Conservation (phyloP, 2,888 invertebrate genomes). For the Ichneumon xanthorius region DNA sequence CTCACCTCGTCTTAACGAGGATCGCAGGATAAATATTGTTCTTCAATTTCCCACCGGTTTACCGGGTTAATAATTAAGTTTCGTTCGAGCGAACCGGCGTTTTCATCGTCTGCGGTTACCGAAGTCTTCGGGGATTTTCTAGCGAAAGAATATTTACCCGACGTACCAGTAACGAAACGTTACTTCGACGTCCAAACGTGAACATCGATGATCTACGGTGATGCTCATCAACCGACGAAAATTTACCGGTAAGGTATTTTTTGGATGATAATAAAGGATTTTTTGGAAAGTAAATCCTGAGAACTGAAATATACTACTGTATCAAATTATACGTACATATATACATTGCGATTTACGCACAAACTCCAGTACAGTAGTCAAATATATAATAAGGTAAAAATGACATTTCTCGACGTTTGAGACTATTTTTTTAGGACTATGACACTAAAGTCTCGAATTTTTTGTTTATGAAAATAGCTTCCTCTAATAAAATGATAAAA, state of each 20-base stretch:
- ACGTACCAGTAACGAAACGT: background rate
- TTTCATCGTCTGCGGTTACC: slow-evolving; percentile 18
- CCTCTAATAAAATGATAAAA: background rate
- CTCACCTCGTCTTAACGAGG: slow-evolving; percentile 35
- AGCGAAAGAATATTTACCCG: background rate
- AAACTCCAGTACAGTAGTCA: no score
- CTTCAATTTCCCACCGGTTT: slow-evolving; percentile 55
- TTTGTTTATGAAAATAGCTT: no score
- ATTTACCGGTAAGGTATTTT: background rate
- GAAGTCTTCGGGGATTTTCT: background rate
- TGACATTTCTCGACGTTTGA: no score
- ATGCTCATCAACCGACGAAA: background rate
- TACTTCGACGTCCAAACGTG: background rate
- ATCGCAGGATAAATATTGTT: slow-evolving; percentile 63
- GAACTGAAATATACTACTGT: background rate
- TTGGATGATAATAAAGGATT: background rate
- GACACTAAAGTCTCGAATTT: no score
- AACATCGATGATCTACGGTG: background rate
- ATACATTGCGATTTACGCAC: no score
- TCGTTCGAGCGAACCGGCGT: slow-evolving; percentile 15
- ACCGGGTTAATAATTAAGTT: slow-evolving; percentile 57
- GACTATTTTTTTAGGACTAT: no score
- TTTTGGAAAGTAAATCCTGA: background rate
- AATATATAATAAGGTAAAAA: no score
- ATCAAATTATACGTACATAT: background rate